phyloP scores from a whole-genome alignment of 2,888 invertebrate species.

The Mythimna vitellina region DNA sequence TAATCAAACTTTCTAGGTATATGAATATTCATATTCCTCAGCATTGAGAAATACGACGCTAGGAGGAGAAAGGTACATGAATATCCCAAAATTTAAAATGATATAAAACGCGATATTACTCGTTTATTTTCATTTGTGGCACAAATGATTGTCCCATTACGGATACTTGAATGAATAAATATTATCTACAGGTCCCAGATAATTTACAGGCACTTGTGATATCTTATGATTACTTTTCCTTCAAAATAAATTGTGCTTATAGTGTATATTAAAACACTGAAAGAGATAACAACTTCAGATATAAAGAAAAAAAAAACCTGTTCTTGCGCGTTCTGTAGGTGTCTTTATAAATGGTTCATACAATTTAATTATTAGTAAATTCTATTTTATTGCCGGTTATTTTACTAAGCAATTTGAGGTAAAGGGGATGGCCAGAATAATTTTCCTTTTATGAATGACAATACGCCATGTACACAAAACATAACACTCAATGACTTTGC shows the following conservation, averaged over 20 bases:
- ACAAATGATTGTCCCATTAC: conserved; percentile 13
- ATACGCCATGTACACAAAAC: not conserved
- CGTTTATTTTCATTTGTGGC: conserved; percentile 28
- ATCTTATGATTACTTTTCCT: conserved; percentile 4
- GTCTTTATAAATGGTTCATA: not conserved
- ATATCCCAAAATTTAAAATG: conserved; percentile 6
- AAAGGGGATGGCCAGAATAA: not conserved
- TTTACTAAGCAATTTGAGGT: not conserved
- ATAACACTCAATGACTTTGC: not conserved
- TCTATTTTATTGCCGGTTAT: not conserved
- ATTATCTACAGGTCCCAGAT: conserved; percentile 11
- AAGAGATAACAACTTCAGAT: not conserved
- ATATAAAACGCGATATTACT: conserved; percentile 26
- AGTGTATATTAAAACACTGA: not conserved
- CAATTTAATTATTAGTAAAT: not conserved
- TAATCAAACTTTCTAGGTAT: not conserved
- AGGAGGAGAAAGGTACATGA: not conserved
- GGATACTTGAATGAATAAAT: conserved; percentile 28
- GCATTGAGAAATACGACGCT: too few species aligned
- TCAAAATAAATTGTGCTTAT: not conserved
- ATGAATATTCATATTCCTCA: too few species aligned
- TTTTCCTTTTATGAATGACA: not conserved
- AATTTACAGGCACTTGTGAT: conserved; percentile 6
- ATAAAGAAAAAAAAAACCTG: not conserved
- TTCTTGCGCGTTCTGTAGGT: not conserved